Evolutionary conservation across 2,888 invertebrate genomes (phyloP).

Genomic region (Trissolcus japonicus): DNA sequence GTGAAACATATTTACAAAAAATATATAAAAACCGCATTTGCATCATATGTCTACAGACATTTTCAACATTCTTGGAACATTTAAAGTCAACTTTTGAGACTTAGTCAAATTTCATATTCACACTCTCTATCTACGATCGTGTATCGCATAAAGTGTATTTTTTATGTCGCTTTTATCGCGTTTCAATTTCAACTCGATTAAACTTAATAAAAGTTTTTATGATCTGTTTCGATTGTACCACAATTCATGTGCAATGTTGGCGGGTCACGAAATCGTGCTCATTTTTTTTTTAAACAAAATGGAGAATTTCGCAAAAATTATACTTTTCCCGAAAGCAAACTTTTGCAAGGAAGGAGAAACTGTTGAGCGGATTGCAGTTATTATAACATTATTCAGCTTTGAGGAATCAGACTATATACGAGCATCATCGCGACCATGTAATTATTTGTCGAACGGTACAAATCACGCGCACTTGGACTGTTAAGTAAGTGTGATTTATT

Average conservation of each 20-base stretch:
- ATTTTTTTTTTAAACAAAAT: no score
- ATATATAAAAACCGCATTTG: background rate
- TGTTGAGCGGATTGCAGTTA: slow-evolving; percentile 19
- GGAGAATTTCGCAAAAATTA: background rate
- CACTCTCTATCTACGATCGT: background rate
- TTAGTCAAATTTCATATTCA: background rate
- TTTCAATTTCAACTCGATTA: no score
- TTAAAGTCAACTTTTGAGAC: background rate
- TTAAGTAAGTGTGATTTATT: slow-evolving; percentile 56
- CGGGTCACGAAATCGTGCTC: no score
- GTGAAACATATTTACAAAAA: background rate
- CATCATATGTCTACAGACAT: background rate
- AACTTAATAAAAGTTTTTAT: no score
- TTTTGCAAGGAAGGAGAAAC: slow-evolving; percentile 11
- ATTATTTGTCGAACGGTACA: slow-evolving; percentile 52
- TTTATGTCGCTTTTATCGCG: no score
- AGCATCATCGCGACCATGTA: slow-evolving; percentile 53
- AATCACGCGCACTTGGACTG: slow-evolving; percentile 52
- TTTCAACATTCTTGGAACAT: background rate
- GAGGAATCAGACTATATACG: slow-evolving; percentile 43
- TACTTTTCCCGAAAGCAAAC: background rate
- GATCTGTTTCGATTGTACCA: no score
- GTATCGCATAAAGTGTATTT: no score
- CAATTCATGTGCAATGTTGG: no score
- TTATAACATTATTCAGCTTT: slow-evolving; percentile 40